These are phyloP conservation scores for Eurystomus glaucurus DNA, from an alignment of 2,797 vertebrate species.

Conservation along the genomic window DNA sequence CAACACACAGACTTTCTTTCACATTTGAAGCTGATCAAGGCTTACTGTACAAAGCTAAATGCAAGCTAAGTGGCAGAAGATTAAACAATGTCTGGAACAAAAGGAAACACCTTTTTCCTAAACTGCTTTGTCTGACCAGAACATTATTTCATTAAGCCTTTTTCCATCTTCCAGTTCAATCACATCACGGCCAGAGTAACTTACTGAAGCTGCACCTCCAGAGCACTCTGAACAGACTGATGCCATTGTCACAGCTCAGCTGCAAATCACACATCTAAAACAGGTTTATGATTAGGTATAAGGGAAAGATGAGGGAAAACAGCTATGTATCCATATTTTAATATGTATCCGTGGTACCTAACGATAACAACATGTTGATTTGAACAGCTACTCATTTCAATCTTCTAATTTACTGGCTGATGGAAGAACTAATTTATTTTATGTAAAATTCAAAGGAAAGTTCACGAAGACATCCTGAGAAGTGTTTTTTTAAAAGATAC, in stretches of 20 bases:
- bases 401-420: conserved; percentile 47
- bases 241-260: not conserved
- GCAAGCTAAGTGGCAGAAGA: not conserved
- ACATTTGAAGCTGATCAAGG: conserved; percentile 45
- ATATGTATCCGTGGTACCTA: conserved; percentile 19
- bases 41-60: not conserved
- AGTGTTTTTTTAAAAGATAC: conserved; percentile 2
- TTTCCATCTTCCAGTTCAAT: conserved; percentile 2
- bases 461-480: conserved; percentile 23
- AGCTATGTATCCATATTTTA: conserved; percentile 42
- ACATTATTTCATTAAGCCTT: not conserved
- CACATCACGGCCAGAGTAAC: not conserved
- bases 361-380: conserved; percentile 47
- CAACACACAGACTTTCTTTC: not conserved
- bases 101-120: not conserved
- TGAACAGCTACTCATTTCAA: not conserved
- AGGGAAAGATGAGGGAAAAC: not conserved
- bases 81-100: not conserved
- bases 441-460: conserved; percentile 51
- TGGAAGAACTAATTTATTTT: conserved; percentile 42
- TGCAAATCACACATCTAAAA: not conserved
- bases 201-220: not conserved
- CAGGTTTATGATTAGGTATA: conserved; percentile 3
- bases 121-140: conserved; percentile 8
- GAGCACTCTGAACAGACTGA: not conserved